Evolutionary conservation across 2,797 vertebrate genomes (phyloP).

Genomic region (Limosa lapponica): DNA sequence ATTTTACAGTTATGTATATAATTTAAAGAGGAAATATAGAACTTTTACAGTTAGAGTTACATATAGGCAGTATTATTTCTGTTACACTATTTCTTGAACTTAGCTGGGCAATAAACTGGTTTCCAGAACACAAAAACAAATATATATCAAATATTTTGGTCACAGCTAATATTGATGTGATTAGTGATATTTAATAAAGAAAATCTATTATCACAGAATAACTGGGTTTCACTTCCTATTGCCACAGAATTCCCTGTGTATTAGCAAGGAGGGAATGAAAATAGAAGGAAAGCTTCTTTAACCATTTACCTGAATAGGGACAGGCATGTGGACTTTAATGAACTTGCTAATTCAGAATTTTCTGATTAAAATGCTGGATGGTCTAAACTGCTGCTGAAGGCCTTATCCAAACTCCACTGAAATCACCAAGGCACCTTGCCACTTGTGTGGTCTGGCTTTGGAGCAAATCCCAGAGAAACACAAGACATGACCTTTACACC

Average conservation of each 20-base stretch:
- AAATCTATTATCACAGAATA: background rate
- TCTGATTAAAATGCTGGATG: background rate
- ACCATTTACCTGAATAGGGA: background rate
- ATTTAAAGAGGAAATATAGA: background rate
- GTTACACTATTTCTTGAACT: background rate
- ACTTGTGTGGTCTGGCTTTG: background rate
- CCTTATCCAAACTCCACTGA: background rate
- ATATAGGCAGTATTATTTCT: background rate
- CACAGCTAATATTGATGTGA: background rate
- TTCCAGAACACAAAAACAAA: background rate
- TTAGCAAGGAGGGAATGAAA: background rate
- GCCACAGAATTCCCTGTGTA: background rate
- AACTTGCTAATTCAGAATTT: background rate
- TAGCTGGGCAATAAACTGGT: background rate
- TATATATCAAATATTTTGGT: background rate
- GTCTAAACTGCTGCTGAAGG: background rate
- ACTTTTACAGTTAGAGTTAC: background rate
- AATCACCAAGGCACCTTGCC: background rate
- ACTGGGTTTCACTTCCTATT: background rate
- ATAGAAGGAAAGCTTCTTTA: background rate
- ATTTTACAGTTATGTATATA: background rate
- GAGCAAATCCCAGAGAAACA: background rate
- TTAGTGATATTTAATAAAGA: background rate
- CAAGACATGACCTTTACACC: background rate
- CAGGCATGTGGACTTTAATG: background rate